Base-by-base conservation (phyloP, 1,140 invertebrate species). In the Bombus waltoni region DNA sequence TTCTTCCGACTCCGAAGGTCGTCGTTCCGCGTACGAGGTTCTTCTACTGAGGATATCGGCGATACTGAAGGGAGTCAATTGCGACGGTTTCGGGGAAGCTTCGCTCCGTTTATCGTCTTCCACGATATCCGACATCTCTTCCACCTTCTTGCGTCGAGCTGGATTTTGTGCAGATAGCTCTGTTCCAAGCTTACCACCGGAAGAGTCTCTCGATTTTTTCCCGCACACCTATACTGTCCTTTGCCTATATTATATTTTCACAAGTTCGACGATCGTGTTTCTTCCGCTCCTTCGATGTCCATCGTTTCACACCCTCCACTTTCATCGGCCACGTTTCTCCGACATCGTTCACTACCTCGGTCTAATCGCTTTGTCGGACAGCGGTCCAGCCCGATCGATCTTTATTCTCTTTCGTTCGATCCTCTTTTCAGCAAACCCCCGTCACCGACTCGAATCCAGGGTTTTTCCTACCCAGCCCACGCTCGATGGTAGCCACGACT, bases 41-140 rank as follows among this genome's bases (percentile, higher is more conserved):
- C 92, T 92, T n/a, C 91, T 88, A 68, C 93, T 95, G 32, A 95
- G 87, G 22, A 95, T 95, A 66, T 95, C 94, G 0, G 94, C 94
- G 77, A 95, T 95, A 68, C 94, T 94, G 88, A 95, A 95, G 0
- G 95, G 94, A 2, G 95, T 95, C 13, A 94, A 93, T 85, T 95
- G 94, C 35, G 91, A 92, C 1, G 90, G 86, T 89, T 93, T 95
- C 6, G 94, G 92, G 10, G 93, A 94, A 1, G 90, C 65, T 90
- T 89, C 91, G 90, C 84, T 92, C 83, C 70, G 77, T 62, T 83
- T 91, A 25, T 85, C 87, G 59, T 90, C 92, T 62, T 92, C 91
- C 85, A 90, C 87, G 44, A 75, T 88, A 57, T 89, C 81, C 9
- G 40, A 66, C 53, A 66, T 74, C 10, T 74, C 32, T 66, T 32